These are phyloP conservation scores for Oxyteleia sp. DNA, from an alignment of 2,888 invertebrate genomes.

Conservation along the genomic window DNA sequence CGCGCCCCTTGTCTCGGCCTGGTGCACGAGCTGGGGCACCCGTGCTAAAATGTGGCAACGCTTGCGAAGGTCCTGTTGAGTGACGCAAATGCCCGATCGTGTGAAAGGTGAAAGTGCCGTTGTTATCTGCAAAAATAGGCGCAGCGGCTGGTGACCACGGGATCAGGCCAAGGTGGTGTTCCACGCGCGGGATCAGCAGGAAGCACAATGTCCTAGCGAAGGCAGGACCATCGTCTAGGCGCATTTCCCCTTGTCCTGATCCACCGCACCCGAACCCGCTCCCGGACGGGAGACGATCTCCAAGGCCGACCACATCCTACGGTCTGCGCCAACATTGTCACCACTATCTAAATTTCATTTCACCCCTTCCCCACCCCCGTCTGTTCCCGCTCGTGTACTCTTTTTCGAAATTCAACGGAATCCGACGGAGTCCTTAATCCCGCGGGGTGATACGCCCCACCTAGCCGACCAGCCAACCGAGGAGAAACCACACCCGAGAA, in stretches of 20 bases:
- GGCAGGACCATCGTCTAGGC: slow-evolving; percentile 81
- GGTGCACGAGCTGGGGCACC: neutral
- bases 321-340: neutral
- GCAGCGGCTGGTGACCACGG: slow-evolving; percentile 75
- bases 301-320: slow-evolving; percentile 18
- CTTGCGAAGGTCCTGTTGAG: slow-evolving; percentile 2
- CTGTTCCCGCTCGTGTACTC: slow-evolving; percentile 5
- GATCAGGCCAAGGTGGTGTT: slow-evolving; percentile 75
- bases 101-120: slow-evolving; percentile 56
- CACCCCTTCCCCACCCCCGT: slow-evolving; percentile 9
- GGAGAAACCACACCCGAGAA: slow-evolving; percentile 62
- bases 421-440: slow-evolving; percentile 81
- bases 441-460: slow-evolving; percentile 79
- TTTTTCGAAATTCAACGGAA: slow-evolving; percentile 76
- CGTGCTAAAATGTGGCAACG: slow-evolving; percentile 11
- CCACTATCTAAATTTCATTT: slow-evolving; percentile 10
- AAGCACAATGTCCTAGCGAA: slow-evolving; percentile 86
- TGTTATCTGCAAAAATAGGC: slow-evolving; percentile 76
- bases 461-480: slow-evolving; percentile 34
- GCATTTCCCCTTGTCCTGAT: slow-evolving; percentile 81
- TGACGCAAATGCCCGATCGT: slow-evolving; percentile 17
- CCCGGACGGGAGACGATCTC: slow-evolving; percentile 38
- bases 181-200: slow-evolving; percentile 71
- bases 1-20: neutral
- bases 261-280: slow-evolving; percentile 77